Conservation (phyloP, 2,113 vertebrate species). For the Agapornis roseicollis region DNA sequence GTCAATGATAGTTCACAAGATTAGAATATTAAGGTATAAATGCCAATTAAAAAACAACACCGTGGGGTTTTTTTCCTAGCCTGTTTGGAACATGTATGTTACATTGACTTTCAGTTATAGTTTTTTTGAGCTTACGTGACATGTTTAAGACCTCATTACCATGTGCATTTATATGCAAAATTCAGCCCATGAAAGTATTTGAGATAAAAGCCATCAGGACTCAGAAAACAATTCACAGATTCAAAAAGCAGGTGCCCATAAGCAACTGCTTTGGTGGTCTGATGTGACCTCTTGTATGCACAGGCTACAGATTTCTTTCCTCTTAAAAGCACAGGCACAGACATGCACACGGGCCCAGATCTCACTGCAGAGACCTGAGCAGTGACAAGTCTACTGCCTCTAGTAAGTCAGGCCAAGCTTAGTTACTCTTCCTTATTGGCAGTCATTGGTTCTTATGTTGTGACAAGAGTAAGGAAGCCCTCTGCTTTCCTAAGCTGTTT, state of each 20-base stretch:
- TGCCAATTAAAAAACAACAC: background rate
- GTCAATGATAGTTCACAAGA: background rate
- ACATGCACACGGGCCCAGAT: background rate
- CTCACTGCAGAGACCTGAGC: background rate
- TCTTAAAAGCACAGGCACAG: background rate
- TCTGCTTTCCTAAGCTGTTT: background rate
- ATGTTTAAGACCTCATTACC: background rate
- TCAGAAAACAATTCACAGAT: background rate
- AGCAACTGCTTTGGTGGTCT: background rate
- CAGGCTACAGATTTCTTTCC: background rate
- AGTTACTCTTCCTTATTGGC: background rate
- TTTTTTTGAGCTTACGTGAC: background rate
- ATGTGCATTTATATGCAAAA: background rate
- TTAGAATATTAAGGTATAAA: background rate
- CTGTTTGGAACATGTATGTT: background rate
- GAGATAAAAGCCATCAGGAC: background rate
- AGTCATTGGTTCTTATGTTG: background rate
- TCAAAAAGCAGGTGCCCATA: background rate
- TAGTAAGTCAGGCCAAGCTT: background rate
- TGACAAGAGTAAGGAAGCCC: background rate
- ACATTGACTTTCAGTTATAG: background rate
- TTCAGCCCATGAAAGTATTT: background rate
- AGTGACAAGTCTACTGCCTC: background rate
- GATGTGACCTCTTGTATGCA: background rate
- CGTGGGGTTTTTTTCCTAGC: background rate